phyloP scores from a whole-genome alignment of 2,888 invertebrate genomes.

The Hyppa rectilinea region DNA sequence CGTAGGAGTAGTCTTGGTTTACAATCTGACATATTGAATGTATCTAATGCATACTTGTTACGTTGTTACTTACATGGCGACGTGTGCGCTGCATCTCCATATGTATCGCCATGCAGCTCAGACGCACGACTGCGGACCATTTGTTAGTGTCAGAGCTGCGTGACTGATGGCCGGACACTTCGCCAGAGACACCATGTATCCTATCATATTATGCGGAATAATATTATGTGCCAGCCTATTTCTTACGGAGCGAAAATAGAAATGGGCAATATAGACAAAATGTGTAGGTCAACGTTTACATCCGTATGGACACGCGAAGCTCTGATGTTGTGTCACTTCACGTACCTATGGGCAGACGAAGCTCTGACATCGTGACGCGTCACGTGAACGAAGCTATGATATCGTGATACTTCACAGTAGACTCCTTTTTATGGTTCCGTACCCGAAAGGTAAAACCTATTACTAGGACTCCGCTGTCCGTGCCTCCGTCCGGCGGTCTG shows the following conservation, averaged over 20 bases:
- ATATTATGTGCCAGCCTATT: not conserved
- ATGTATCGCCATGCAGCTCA: not conserved
- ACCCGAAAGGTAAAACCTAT: no score
- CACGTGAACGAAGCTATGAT: no score
- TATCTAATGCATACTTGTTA: no score
- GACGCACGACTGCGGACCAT: not conserved
- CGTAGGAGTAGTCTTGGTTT: no score
- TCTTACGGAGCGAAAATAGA: not conserved
- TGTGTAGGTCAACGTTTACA: not conserved
- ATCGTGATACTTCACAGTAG: not conserved
- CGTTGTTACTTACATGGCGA: no score
- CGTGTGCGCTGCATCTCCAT: not conserved
- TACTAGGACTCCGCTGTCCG: no score
- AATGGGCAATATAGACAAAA: not conserved
- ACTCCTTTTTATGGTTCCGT: no score
- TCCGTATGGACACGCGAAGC: not conserved
- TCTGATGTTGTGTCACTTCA: not conserved
- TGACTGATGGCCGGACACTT: not conserved
- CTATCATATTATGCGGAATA: not conserved
- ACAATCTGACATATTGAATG: no score
- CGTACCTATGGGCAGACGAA: not conserved
- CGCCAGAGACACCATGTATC: constrained; percentile 1
- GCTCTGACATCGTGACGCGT: no score
- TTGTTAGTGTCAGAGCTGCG: not conserved
- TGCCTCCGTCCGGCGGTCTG: no score